phyloP scores from a whole-genome alignment of 1,140 invertebrate genomes.

The Orius laevigatus region DNA sequence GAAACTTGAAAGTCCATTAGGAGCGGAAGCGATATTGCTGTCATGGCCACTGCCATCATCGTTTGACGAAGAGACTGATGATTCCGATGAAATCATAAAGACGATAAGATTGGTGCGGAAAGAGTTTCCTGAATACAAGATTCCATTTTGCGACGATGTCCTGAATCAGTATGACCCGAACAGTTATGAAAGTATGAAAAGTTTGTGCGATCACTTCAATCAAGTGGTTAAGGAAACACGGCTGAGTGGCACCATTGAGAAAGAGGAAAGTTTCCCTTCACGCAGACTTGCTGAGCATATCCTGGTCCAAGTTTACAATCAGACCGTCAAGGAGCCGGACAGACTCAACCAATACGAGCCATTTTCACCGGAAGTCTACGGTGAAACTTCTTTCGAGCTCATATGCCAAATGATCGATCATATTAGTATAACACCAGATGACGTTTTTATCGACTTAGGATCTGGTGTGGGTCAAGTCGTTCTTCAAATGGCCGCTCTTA shows the following conservation, averaged over 20 bases:
- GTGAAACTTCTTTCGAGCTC: conserved; percentile 92
- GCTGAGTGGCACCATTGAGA: not conserved
- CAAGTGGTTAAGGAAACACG: conserved; percentile 77
- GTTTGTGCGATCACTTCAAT: conserved; percentile 88
- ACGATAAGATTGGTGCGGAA: not conserved
- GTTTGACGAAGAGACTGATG: conserved; percentile 1
- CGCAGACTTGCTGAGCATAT: conserved; percentile 76
- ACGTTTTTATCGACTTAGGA: conserved; percentile 92
- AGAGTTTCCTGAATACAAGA: not conserved
- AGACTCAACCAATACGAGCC: conserved; percentile 96
- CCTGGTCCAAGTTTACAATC: conserved; percentile 91
- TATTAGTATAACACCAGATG: conserved; percentile 76
- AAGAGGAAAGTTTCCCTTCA: conserved; percentile 37
- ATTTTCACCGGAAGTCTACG: conserved; percentile 96
- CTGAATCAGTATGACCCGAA: conserved; percentile 1
- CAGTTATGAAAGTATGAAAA: conserved; percentile 90
- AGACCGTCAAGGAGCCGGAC: conserved; percentile 87
- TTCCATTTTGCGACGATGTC: conserved; percentile 3
- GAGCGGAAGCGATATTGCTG: not conserved
- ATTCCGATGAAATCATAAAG: not conserved
- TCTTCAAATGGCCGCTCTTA: conserved; percentile 89
- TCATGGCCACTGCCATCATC: not conserved
- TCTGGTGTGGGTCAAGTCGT: conserved; percentile 97
- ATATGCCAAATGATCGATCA: conserved; percentile 94
- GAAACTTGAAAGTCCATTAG: not conserved